phyloP scores from a whole-genome alignment of 64 coral and sea anemone species.

The Acropora yongei region DNA sequence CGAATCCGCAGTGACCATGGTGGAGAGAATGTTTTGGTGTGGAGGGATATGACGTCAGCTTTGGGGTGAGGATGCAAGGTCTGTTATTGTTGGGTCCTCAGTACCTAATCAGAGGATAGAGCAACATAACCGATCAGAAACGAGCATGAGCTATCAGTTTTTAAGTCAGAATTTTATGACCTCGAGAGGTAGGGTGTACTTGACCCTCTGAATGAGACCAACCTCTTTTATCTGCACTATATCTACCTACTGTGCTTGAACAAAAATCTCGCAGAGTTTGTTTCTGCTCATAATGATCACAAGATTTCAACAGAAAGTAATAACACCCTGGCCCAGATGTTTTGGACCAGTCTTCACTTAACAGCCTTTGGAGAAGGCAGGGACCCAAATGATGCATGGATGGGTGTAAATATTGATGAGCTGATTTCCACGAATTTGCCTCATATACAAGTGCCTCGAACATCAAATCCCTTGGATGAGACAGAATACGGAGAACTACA shows the following conservation, averaged over 20 bases:
- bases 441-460: conserved; percentile 22
- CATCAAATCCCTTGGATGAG: conserved; percentile 26
- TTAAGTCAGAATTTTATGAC: conserved; percentile 52
- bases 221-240: conserved; percentile 58
- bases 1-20: conserved; percentile 3
- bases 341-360: conserved; percentile 33
- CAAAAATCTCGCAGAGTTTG: not conserved
- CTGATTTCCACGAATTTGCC: conserved; percentile 27
- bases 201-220: conserved; percentile 50
- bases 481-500: not conserved
- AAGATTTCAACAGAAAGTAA: conserved; percentile 33
- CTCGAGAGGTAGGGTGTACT: conserved; percentile 50
- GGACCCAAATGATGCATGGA: conserved; percentile 2
- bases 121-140: conserved; percentile 44
- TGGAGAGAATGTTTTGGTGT: conserved; percentile 33
- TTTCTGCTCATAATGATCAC: conserved; percentile 52
- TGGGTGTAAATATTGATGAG: conserved; percentile 35
- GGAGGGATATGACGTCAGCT: conserved; percentile 13
- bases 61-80: not conserved
- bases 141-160: conserved; percentile 20
- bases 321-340: conserved; percentile 8
- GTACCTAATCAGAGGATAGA: conserved; percentile 67
- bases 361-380: not conserved
- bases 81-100: conserved; percentile 22
- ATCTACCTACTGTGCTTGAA: conserved; percentile 46